A percentile compares a stretch with the other conserved stretches of the same genome.
phyloP scores from a whole-genome alignment of 1,140 invertebrate species.

The Procambarus clarkii region DNA sequence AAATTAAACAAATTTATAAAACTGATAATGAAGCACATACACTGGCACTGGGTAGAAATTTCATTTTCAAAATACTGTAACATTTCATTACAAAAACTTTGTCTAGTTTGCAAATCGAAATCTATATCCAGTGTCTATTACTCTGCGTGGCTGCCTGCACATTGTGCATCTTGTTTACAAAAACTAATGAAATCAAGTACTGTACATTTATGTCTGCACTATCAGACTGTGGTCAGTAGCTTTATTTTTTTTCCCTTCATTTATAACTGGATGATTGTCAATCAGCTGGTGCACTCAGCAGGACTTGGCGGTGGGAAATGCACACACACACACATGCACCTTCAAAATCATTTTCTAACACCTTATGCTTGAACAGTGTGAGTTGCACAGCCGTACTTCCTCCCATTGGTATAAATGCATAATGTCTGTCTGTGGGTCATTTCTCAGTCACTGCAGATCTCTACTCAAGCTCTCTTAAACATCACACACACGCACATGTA shows the following conservation, averaged over 20 bases:
- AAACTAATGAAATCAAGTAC: too few relatives aligned
- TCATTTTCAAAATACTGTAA: too few relatives aligned
- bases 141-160: too few relatives aligned
- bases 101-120: too few relatives aligned
- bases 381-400: constrained; percentile 9
- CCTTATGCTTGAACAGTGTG: background rate
- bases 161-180: too few relatives aligned
- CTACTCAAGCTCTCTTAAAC: background rate
- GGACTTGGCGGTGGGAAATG: background rate
- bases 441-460: background rate
- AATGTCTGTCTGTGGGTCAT: background rate
- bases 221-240: background rate
- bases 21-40: too few relatives aligned
- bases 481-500: background rate
- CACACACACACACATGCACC: too few relatives aligned
- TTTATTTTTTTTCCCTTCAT: background rate
- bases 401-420: constrained; percentile 14
- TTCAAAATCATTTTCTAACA: background rate
- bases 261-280: background rate
- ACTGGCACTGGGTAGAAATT: too few relatives aligned
- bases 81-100: too few relatives aligned
- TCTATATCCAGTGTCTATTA: too few relatives aligned
- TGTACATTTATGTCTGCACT: background rate
- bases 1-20: too few relatives aligned
- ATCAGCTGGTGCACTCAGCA: background rate